phyloP scores from a whole-genome alignment of 1,140 invertebrate species.

The Ditylenchus dipsaci region DNA sequence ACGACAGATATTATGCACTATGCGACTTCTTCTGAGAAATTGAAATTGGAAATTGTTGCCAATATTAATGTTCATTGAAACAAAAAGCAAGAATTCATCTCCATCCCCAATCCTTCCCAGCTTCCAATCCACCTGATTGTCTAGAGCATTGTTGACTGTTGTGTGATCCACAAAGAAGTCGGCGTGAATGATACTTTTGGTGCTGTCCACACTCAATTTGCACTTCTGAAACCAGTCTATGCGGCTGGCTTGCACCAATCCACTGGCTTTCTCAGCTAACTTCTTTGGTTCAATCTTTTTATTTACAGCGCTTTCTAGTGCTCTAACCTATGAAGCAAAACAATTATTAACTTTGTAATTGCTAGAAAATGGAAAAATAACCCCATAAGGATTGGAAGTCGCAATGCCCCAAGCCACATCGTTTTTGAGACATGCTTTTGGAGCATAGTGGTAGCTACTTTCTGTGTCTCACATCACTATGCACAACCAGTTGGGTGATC shows the following conservation, averaged over 20 bases:
- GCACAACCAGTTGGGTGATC: not conserved
- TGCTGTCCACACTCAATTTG: not conserved
- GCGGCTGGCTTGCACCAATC: not conserved
- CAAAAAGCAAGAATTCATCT: not conserved
- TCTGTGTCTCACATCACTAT: not conserved
- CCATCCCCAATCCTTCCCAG: not conserved
- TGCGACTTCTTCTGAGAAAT: too few relatives aligned
- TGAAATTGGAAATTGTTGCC: too few relatives aligned
- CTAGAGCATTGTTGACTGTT: not conserved
- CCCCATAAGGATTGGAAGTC: not conserved
- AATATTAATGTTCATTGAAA: too few relatives aligned
- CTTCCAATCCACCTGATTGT: not conserved
- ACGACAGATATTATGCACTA: too few relatives aligned
- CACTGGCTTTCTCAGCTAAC: not conserved
- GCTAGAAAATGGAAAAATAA: too few relatives aligned
- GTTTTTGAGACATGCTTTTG: not conserved
- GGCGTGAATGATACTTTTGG: not conserved
- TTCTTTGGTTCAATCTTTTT: not conserved
- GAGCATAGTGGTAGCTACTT: not conserved
- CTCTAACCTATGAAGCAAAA: not conserved
- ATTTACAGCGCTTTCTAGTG: not conserved
- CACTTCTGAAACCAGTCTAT: not conserved
- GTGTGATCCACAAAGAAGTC: not conserved
- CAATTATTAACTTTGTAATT: too few relatives aligned
- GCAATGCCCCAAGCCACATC: not conserved